Evolutionary conservation across 2,888 invertebrate species (phyloP).

Genomic region (Acronicta leporina): DNA sequence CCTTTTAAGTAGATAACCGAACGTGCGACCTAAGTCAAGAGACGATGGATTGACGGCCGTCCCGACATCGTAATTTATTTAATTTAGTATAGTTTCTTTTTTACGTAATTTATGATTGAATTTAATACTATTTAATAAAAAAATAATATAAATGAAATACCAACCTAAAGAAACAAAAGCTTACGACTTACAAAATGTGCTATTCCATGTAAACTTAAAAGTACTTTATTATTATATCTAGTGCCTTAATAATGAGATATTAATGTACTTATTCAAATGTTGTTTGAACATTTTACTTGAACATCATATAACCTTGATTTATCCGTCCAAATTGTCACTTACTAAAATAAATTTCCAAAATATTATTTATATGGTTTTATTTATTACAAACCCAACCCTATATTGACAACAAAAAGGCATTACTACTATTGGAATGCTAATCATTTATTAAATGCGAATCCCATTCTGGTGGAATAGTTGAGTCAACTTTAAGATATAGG

Average conservation of each 20-base stretch:
- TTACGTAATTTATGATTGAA: constrained; percentile 85
- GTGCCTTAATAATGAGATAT: constrained; percentile 78
- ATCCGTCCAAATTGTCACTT: constrained; percentile 83
- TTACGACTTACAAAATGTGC: constrained; percentile 74
- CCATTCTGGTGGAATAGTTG: constrained; percentile 17
- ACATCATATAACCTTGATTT: constrained; percentile 64
- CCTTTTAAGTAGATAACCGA: constrained; percentile 88
- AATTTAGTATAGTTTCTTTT: constrained; percentile 83
- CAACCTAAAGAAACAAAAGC: constrained; percentile 72
- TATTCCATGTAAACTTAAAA: constrained; percentile 75
- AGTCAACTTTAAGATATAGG: too few species aligned
- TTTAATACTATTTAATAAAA: constrained; percentile 82
- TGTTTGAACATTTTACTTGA: constrained; percentile 60
- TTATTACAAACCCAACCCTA: constrained; percentile 20
- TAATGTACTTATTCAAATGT: constrained; percentile 65
- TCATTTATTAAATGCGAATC: constrained; percentile 24
- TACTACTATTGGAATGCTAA: constrained; percentile 26
- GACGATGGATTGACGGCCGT: constrained; percentile 88
- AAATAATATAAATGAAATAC: constrained; percentile 78
- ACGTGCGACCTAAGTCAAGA: constrained; percentile 89
- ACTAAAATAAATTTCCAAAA: constrained; percentile 80
- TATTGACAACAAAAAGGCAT: constrained; percentile 5
- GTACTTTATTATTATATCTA: constrained; percentile 72
- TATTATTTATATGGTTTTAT: constrained; percentile 53
- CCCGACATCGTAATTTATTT: constrained; percentile 89